Conservation (phyloP, 1,140 invertebrate species). For the Colletes gigas region DNA sequence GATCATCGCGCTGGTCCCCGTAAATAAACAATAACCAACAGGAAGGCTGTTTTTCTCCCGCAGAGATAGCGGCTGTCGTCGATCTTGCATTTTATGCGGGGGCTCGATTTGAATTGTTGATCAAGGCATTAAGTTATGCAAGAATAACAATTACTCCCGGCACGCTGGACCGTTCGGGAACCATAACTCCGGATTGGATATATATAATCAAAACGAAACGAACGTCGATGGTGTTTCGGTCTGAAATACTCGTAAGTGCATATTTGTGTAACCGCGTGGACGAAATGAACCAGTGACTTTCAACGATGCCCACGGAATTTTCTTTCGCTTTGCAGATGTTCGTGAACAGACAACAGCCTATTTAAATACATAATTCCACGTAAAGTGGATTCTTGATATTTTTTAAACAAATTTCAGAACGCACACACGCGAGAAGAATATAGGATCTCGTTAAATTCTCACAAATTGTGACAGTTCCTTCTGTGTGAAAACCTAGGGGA, state of each 20-base stretch:
- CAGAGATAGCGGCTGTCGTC: conserved; percentile 25
- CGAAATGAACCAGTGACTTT: neutral
- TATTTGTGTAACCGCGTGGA: neutral
- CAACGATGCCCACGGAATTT: neutral
- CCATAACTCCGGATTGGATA: neutral
- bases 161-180: conserved; percentile 16
- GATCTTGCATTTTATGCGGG: conserved; percentile 56
- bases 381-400: too few relatives aligned
- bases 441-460: too few relatives aligned
- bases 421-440: too few relatives aligned
- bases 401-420: too few relatives aligned
- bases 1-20: conserved; percentile 30
- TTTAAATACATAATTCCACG: too few relatives aligned
- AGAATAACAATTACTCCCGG: conserved; percentile 53
- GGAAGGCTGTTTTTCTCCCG: conserved; percentile 33
- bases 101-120: conserved; percentile 67
- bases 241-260: neutral
- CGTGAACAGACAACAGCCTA: too few relatives aligned
- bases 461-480: too few relatives aligned
- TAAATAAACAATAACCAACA: conserved; percentile 51
- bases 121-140: conserved; percentile 62
- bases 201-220: conserved; percentile 15
- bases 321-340: neutral
- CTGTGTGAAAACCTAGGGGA: too few relatives aligned
- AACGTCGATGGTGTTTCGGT: conserved; percentile 7